Base-by-base conservation (phyloP, 1,140 invertebrate species). In the Bombus haemorrhoidalis region DNA sequence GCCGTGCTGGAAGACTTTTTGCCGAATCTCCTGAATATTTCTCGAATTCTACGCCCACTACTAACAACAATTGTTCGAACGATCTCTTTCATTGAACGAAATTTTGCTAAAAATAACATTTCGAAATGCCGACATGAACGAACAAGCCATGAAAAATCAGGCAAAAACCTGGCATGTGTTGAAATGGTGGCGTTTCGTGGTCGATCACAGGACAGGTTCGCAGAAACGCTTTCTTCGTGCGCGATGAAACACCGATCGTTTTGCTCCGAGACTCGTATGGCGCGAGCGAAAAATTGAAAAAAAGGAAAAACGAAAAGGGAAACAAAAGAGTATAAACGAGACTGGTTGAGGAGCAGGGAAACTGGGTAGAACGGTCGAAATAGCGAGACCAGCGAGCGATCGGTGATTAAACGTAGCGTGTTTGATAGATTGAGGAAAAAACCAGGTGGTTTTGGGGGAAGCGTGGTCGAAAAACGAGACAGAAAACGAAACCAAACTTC, bases 391-490 rank as follows among this genome's bases (percentile, higher is more conserved):
- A 69, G 57, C 18, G 47, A 53, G 47, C 47, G 47, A 86, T 83
- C 62, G 68, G 71, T 59, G 81, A 64, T 89, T 79, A 82, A 69
- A 66, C 79, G 64, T 37, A 53, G 87, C 69, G 83, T 73, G 88
- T 82, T 64, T 81, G 76, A 59, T 62, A 62, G 39, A n/a, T 62
- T 62, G 25, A 25, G 62, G 62, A 53, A 18, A 34, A 62, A 59
- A 39, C 32, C 32, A 18, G 47, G 59, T 47, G 53, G 37, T 37
- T 53, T 53, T 22, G 78, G 57, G 57, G 79, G 62, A 34, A 64
- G 39, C 34, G 87, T 81, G 90, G 91, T 85, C 90, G 84, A 81
- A 82, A 71, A 83, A 71, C n/a, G 32, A 73, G 69, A 79, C 32
- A 71, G 68, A 53, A n/a, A 86, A 71, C 62, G 25, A 71, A 37